Percentiles rank a stretch among this genome's conserved stretches.
These are phyloP conservation scores for Aphidius colemani DNA, from an alignment of 2,888 invertebrate species.

Conservation along the genomic window DNA sequence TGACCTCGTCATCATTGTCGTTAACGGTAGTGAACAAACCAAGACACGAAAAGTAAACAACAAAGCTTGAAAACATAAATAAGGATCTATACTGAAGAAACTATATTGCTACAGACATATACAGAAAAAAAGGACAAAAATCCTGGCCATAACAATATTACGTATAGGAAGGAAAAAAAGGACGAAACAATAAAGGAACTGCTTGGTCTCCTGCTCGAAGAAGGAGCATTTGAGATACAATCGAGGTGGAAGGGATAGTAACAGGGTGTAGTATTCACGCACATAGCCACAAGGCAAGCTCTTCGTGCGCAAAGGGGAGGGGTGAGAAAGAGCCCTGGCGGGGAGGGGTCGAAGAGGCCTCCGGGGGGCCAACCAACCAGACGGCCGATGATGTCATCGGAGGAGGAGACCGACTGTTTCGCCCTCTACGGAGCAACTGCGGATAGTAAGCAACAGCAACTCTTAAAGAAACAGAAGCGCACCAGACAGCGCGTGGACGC, in stretches of 20 bases:
- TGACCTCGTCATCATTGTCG: conserved; percentile 65
- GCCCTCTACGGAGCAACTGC: conserved; percentile 83
- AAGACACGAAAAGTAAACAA: no score
- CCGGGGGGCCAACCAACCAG: conserved; percentile 71
- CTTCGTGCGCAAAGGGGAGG: conserved; percentile 69
- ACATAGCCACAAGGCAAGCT: conserved; percentile 68
- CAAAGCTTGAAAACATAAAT: no score
- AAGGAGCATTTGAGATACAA: conserved; percentile 38
- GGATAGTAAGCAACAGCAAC: conserved; percentile 66
- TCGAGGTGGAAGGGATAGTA: conserved; percentile 39
- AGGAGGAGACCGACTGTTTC: conserved; percentile 93
- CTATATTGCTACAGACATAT: conserved; percentile 50
- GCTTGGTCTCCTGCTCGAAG: conserved; percentile 30
- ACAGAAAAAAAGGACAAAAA: conserved; percentile 53
- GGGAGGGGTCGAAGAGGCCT: conserved; percentile 77
- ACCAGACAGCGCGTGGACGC: conserved; percentile 96
- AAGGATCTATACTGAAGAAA: no score
- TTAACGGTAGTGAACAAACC: conserved; percentile 60
- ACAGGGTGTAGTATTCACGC: conserved; percentile 36
- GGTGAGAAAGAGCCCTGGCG: conserved; percentile 65
- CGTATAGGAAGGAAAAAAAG: conserved; percentile 60
- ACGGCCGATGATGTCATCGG: conserved; percentile 95
- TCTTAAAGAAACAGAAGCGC: conserved; percentile 91
- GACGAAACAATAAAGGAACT: conserved; percentile 34
- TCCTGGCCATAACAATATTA: neutral